Evolutionary conservation across 1,140 invertebrate species (phyloP), one percentile per base, ranked within the genome.

Genomic region (Theocolax elegans): DNA sequence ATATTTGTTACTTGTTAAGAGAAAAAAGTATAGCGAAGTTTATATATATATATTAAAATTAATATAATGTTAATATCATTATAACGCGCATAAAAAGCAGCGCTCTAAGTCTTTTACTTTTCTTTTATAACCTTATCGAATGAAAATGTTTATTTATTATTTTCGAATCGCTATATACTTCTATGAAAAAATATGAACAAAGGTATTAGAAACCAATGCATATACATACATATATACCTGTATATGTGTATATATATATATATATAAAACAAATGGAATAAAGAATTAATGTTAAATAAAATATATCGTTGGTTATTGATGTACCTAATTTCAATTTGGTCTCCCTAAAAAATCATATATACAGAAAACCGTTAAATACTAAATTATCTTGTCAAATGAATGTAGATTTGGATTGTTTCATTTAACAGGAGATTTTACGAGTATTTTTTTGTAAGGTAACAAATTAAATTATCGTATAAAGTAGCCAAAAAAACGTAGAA

Each of bases 1-100:
- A 54, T 51, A 53, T 65, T 66, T 73, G 62, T 73, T 73, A 66
- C 29, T 73, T 73, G 56, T 70, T 73, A 29, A 70, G 58, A 46
- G n/a, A n/a, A n/a, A n/a, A 42, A 35, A 64, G 44, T 9, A 51
- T 70, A 62, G 38, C 19, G 8, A 27, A 62, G 17, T 67, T 63
- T 64, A 67, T 54, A 51, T 64, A 66, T 56, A 56, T 27, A 56
- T 40, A 56, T 63, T 53, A 60, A 51, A 21, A 62, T 9, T 62
- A 35, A 35, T 63, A 8, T 49, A 27, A 49, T 49, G 27, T 38
- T 49, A 49, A 35, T 63, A 62, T 12, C 17, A 56, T 29, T 62
- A 25, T 9, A n/a, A 31, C 56, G 21, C 23, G 12, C 42, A 21
- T 21, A 56, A 35, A 21, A 27, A 49, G n/a, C 35, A 63, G 49